phyloP scores from a whole-genome alignment of 1,140 invertebrate species.

The Neocloeon triangulifer region DNA sequence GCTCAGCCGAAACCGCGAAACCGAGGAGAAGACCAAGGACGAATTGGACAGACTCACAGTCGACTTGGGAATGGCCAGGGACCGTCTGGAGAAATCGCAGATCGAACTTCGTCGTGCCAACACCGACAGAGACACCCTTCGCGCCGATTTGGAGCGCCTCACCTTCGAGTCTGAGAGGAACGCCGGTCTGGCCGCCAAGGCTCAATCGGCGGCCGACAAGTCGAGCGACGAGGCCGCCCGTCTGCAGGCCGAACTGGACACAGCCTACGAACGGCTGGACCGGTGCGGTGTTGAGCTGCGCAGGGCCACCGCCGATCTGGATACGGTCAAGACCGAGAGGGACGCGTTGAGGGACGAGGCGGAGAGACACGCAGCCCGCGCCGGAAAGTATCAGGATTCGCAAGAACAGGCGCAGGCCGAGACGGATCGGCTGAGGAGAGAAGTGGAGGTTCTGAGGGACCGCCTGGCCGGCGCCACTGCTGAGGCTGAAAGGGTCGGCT shows the following conservation, averaged over 20 bases:
- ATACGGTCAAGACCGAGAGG: constrained; percentile 39
- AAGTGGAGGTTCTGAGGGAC: constrained; percentile 60
- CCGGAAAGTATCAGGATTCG: constrained; percentile 55
- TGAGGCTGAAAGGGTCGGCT: constrained; percentile 48
- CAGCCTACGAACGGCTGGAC: constrained; percentile 75
- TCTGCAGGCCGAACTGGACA: constrained; percentile 68
- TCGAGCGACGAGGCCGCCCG: constrained; percentile 69
- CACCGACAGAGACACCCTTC: constrained; percentile 64
- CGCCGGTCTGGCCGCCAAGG: constrained; percentile 59
- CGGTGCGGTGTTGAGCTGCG: constrained; percentile 58
- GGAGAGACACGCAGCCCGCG: constrained; percentile 46
- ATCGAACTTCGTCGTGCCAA: constrained; percentile 58
- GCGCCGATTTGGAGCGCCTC: constrained; percentile 60
- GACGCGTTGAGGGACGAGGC: constrained; percentile 30
- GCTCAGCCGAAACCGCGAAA: constrained; percentile 60
- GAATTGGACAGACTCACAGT: constrained; percentile 57
- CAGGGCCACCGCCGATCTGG: constrained; percentile 52
- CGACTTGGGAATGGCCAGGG: constrained; percentile 66
- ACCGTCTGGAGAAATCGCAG: constrained; percentile 70
- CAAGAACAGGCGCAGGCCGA: constrained; percentile 52
- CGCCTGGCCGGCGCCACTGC: constrained; percentile 55
- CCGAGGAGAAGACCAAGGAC: constrained; percentile 76
- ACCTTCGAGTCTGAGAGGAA: constrained; percentile 65
- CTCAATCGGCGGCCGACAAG: constrained; percentile 61
- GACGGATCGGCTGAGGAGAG: constrained; percentile 53